Evolutionary conservation across 2,797 vertebrate species (phyloP).

Genomic region (Squalus acanthias): DNA sequence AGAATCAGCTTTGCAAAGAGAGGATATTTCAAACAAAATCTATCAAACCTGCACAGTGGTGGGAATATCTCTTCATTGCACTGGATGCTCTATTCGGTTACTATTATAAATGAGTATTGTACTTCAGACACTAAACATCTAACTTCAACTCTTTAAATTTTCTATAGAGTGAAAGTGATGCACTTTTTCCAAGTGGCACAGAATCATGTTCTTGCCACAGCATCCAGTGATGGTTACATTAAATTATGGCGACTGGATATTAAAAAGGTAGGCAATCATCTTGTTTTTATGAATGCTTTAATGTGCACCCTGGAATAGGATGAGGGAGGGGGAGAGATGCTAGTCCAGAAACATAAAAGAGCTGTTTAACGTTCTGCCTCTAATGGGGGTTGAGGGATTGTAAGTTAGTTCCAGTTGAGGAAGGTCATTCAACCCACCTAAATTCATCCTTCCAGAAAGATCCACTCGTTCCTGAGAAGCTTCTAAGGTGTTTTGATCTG

Average conservation of each 20-base stretch:
- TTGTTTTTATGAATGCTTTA: conserved; percentile 25
- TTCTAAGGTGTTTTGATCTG: no score
- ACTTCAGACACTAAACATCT: neutral
- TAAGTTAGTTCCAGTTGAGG: neutral
- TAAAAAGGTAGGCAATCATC: conserved; percentile 61
- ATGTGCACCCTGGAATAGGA: neutral
- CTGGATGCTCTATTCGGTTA: neutral
- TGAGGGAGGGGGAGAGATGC: neutral
- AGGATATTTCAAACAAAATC: neutral
- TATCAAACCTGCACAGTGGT: neutral
- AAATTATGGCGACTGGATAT: conserved; percentile 83
- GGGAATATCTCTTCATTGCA: neutral
- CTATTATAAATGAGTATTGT: neutral
- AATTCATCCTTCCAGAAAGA: no score
- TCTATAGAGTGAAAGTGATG: conserved; percentile 79
- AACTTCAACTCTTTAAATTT: conserved; percentile 33
- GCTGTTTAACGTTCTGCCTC: neutral
- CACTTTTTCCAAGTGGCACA: conserved; percentile 69
- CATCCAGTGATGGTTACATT: conserved; percentile 91
- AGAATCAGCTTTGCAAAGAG: neutral
- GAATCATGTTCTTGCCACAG: conserved; percentile 74
- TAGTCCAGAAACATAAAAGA: neutral
- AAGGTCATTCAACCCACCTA: no score
- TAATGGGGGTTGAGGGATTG: neutral
- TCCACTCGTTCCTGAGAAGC: no score